Conservation (phyloP, 2,113 vertebrate species). For the Xiphophorus maculatus region DNA sequence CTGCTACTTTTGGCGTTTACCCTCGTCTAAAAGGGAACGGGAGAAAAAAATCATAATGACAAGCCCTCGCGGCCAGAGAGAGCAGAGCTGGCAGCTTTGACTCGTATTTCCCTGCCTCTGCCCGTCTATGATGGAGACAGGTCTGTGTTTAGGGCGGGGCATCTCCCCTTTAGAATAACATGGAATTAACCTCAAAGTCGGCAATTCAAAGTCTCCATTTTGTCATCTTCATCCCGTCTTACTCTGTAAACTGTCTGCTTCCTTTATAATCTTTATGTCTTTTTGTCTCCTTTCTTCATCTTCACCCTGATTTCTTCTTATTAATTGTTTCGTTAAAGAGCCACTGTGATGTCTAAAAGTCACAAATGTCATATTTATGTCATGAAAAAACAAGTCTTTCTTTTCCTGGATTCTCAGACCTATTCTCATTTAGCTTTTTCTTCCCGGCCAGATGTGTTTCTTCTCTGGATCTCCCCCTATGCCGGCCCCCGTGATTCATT, state of each 20-base stretch:
- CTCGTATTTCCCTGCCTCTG: slow-evolving; percentile 39
- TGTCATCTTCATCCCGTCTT: slow-evolving; percentile 10
- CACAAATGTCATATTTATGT: background rate
- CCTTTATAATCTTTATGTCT: background rate
- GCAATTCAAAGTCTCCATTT: slow-evolving; percentile 22
- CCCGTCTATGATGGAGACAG: slow-evolving; percentile 65
- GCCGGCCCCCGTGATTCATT: slow-evolving; percentile 81
- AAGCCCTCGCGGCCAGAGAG: slow-evolving; percentile 58
- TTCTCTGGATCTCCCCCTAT: slow-evolving; percentile 62
- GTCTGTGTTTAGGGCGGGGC: slow-evolving; percentile 63
- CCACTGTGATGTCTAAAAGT: background rate
- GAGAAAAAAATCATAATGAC: slow-evolving; percentile 68
- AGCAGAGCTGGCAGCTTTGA: slow-evolving; percentile 52
- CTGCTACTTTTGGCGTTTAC: slow-evolving; percentile 50
- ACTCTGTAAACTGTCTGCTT: slow-evolving; percentile 4
- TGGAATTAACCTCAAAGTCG: slow-evolving; percentile 57
- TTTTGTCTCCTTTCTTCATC: background rate
- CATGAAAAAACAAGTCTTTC: background rate
- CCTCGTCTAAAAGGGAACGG: slow-evolving; percentile 62
- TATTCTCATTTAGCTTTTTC: slow-evolving; percentile 41
- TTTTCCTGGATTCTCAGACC: slow-evolving; percentile 5
- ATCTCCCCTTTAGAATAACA: slow-evolving; percentile 67
- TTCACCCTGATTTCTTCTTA: background rate
- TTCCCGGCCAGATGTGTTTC: slow-evolving; percentile 77
- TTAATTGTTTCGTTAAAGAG: background rate